Percentiles rank a stretch among this genome's conserved stretches.
Conservation (phyloP, 2,113 vertebrate genomes). For the Triplophysa tibetana region DNA sequence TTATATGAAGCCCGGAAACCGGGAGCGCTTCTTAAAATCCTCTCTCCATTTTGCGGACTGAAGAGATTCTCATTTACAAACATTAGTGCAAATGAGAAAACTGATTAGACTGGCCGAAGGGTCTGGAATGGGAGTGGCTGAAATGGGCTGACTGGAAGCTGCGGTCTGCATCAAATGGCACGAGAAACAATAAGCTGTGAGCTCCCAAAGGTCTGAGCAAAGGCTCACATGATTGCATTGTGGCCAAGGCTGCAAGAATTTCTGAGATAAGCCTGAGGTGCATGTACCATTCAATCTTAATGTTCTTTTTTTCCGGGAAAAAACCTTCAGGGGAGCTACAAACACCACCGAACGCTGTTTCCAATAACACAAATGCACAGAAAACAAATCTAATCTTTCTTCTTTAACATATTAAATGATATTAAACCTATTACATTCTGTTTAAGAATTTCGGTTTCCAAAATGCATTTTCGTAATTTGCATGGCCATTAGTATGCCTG, state of each 20-base stretch:
- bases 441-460: background rate
- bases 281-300: conserved; percentile 19
- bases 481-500: no score
- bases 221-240: conserved; percentile 27
- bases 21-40: conserved; percentile 66
- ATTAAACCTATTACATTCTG: background rate
- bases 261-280: conserved; percentile 30
- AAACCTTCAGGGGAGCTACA: conserved; percentile 12
- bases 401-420: background rate
- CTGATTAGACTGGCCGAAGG: conserved; percentile 60
- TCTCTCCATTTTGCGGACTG: conserved; percentile 55
- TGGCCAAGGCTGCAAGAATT: conserved; percentile 26
- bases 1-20: background rate
- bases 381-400: background rate
- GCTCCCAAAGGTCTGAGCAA: conserved; percentile 28
- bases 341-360: background rate
- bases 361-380: conserved; percentile 17
- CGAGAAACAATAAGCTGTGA: conserved; percentile 48
- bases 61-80: conserved; percentile 65
- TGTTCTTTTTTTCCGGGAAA: conserved; percentile 9
- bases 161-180: conserved; percentile 52
- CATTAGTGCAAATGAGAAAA: conserved; percentile 74
- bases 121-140: conserved; percentile 57
- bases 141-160: conserved; percentile 48
- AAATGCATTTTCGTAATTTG: background rate